phyloP scores from a whole-genome alignment of 2,113 vertebrate species.

The Neogale vison region DNA sequence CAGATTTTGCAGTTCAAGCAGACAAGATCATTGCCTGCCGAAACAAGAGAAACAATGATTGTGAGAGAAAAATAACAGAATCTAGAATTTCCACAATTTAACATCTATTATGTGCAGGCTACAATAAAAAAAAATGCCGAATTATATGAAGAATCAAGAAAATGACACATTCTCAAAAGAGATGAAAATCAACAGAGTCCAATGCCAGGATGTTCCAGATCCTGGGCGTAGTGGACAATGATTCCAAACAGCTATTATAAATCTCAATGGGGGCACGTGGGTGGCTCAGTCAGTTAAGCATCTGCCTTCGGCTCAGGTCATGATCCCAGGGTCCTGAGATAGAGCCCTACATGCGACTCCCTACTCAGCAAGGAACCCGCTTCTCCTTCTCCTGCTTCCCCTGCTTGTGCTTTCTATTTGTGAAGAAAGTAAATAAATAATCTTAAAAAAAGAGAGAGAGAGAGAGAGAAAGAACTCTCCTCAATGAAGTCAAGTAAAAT shows the following conservation, averaged over 20 bases:
- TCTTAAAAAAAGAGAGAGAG: no score
- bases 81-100: not conserved
- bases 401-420: no score
- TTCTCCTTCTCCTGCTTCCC: no score
- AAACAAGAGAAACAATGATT: not conserved
- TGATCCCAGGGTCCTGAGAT: no score
- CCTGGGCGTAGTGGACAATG: not conserved
- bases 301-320: no score
- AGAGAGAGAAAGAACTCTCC: not conserved
- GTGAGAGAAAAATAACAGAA: not conserved
- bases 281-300: no score
- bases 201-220: not conserved
- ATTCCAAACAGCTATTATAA: not conserved
- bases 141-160: not conserved
- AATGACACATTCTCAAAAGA: not conserved
- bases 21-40: not conserved
- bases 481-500: not conserved
- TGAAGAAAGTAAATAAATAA: no score
- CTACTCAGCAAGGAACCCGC: no score
- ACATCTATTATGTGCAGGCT: not conserved
- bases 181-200: not conserved
- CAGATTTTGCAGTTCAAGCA: not conserved
- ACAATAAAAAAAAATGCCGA: not conserved
- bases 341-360: no score
- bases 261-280: no score